Percentiles rank a stretch among this genome's conserved stretches.
These are phyloP conservation scores for Antennarius striatus DNA, from an alignment of 2,113 vertebrate species.

Conservation along the genomic window DNA sequence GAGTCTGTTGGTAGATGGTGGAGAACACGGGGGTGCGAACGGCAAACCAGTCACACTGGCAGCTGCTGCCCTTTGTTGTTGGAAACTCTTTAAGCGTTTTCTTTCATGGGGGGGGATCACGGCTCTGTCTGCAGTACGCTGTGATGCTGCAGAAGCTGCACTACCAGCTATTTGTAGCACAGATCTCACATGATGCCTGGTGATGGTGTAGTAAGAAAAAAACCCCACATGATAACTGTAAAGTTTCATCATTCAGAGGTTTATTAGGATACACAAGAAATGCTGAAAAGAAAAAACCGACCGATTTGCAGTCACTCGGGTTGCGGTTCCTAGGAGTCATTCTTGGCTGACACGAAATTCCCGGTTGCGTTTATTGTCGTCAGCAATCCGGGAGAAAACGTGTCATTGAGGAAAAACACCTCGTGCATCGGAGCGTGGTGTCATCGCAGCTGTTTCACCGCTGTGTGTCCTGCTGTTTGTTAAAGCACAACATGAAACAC, in stretches of 20 bases:
- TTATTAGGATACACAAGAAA: slow-evolving; percentile 18
- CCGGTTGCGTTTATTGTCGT: slow-evolving; percentile 84
- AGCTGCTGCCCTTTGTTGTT: neutral
- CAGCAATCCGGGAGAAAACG: slow-evolving; percentile 99
- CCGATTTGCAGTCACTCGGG: neutral
- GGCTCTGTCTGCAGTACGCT: no score
- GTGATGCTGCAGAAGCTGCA: no score
- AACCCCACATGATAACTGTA: neutral
- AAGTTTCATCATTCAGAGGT: neutral
- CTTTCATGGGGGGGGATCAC: slow-evolving; percentile 1
- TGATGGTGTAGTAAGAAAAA: neutral
- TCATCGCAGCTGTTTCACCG: neutral
- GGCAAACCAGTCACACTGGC: neutral
- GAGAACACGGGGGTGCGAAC: neutral
- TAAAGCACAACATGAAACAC: neutral
- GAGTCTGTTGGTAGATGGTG: no score
- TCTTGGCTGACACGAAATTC: slow-evolving; percentile 97
- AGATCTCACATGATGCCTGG: neutral
- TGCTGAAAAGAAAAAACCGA: neutral
- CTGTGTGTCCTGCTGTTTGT: neutral
- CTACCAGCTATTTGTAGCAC: neutral
- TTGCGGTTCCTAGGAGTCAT: slow-evolving; percentile 73
- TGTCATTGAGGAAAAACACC: slow-evolving; percentile 94
- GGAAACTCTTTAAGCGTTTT: slow-evolving; percentile 1
- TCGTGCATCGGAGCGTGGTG: neutral